phyloP scores from a whole-genome alignment of 2,113 vertebrate genomes.

The Illadopsis cleaveri region DNA sequence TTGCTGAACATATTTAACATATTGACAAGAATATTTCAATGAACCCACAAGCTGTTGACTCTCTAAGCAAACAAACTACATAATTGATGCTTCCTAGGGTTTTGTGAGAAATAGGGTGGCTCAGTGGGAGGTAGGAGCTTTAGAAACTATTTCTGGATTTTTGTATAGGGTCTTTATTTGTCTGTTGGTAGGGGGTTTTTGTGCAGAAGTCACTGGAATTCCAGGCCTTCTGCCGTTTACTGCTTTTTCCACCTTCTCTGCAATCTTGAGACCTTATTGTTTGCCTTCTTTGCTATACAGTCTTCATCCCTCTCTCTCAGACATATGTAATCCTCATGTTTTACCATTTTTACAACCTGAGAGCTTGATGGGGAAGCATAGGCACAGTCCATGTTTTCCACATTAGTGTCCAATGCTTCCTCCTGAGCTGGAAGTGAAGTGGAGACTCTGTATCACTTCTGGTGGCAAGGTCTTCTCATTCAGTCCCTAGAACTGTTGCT shows the following conservation, averaged over 20 bases:
- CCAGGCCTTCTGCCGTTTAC: not conserved
- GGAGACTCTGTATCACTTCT: not conserved
- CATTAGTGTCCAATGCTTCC: not conserved
- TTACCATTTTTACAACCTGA: not conserved
- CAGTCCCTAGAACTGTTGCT: not conserved
- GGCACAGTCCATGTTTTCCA: not conserved
- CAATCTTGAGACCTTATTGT: not conserved
- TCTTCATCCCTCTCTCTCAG: not conserved
- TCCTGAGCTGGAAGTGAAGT: not conserved
- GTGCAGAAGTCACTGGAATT: not conserved
- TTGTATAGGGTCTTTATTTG: not conserved
- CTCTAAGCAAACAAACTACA: not conserved
- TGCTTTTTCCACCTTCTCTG: not conserved
- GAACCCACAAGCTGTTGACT: not conserved
- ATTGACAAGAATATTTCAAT: not conserved
- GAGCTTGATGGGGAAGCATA: not conserved
- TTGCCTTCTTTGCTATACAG: not conserved
- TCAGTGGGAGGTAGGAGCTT: not conserved
- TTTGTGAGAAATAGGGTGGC: not conserved
- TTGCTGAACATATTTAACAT: not conserved
- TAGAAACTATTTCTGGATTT: not conserved
- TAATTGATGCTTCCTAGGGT: not conserved
- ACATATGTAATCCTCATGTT: not conserved
- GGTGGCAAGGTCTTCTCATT: not conserved
- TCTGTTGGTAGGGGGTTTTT: fast-evolving